Evolutionary conservation across 2,888 invertebrate genomes (phyloP), one percentile per base, ranked within the genome.

Genomic region (Drosophila histrio): DNA sequence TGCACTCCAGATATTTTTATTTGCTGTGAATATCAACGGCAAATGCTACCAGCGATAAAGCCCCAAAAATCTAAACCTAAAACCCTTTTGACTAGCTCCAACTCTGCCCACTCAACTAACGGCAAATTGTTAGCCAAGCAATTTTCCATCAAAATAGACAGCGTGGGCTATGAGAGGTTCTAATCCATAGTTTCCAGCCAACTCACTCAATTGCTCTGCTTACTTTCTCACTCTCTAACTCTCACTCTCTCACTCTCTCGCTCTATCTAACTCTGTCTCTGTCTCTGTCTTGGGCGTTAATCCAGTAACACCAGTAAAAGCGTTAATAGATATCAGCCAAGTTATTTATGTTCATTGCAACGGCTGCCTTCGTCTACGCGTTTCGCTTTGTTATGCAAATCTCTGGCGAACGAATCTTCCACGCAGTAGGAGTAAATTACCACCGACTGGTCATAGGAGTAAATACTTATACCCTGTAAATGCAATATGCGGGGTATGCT

Each of bases 291-390:
- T 15, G 43, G 60, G 76, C 70, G 78, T 67, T 81, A 81, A 86
- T 81, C 87, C 84, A 75, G 87, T 81, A 81, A 82, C 73, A 79
- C 77, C 67, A 79, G 79, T 79, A 74, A 79, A 78, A 86, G 87
- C 86, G 86, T 82, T 89, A 89, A 89, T 89, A 89, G 89, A 89
- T 89, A 89, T 88, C 87, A 81, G 75, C 79, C 78, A 74, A 68
- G 80, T 85, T 84, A 88, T 84, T 88, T 81, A 83, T 80, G 84
- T 49, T 54, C 74, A 76, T 70, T 77, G 77, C 68, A 67, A 65
- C 65, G 65, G 50, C 66, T 68, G 56, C 53, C 53, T 46, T 63
- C 59, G 43, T 63, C 71, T 67, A 60, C 63, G 57, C 68, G 46
- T 62, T 47, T 52, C 54, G 61, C 62, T 70, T 83, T 85, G 67